Conservation (phyloP, 37 sponge, comb jelly and placozoan species). For the Cliona cf. orientalis region DNA sequence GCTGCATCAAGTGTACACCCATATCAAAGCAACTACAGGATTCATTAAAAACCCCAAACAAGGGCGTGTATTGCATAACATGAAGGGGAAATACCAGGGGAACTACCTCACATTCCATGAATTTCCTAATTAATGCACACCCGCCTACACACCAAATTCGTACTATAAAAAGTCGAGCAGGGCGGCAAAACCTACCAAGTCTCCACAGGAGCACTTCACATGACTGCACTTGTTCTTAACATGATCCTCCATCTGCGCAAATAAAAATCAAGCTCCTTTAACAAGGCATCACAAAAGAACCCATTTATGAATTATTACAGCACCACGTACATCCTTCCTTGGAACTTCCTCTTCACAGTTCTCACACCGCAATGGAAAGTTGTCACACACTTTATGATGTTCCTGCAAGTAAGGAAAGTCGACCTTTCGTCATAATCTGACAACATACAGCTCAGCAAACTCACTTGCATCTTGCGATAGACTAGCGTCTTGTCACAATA, state of each 20-base stretch:
- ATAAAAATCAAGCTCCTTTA: background rate
- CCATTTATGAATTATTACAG: too few relatives aligned
- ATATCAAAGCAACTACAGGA: too few relatives aligned
- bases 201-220: constrained; percentile 21
- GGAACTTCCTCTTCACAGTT: constrained; percentile 5
- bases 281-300: background rate
- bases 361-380: constrained; percentile 24
- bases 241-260: constrained; percentile 28
- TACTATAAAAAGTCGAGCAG: too few relatives aligned
- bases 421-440: background rate
- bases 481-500: constrained; percentile 37
- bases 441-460: background rate
- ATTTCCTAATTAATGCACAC: background rate
- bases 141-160: background rate
- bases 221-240: background rate
- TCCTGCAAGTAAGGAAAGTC: constrained; percentile 26
- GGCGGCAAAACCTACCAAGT: constrained; percentile 10
- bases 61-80: background rate
- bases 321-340: constrained; percentile 6
- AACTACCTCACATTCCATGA: background rate
- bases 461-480: background rate
- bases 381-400: constrained; percentile 32
- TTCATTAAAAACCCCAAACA: background rate
- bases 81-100: constrained; percentile 17
- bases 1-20: background rate